Base-by-base conservation (phyloP, 2,888 invertebrate genomes). In the Digitonthophagus gazella region DNA sequence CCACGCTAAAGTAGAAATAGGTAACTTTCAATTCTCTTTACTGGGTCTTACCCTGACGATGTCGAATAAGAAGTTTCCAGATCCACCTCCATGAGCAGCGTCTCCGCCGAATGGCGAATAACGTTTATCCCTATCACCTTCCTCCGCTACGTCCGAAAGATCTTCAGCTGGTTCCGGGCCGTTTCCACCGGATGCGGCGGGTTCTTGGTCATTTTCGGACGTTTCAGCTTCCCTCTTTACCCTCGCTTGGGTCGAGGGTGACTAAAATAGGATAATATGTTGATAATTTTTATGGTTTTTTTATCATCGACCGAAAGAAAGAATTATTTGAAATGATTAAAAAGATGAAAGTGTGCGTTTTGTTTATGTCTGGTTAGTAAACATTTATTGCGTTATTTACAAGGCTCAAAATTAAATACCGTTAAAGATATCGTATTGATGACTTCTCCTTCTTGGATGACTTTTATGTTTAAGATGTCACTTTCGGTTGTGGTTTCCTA, bases 11-110 rank as follows among this genome's bases (percentile, higher is more conserved):
- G 11, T 2, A 2, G 6, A 44, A 44, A 44, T 8, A 44, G n/a
- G n/a, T n/a, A 44, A 44, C 6, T 1, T 44, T 2, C 11, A 3
- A 8, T 44, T 44, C 11, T 44, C 6, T 3, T 44, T 44, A 44
- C 8, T 8, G 8, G 28, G 11, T 5, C 92, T 91, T 86, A 95
- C 94, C 88, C 94, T 88, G 82, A 95, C 92, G 81, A 93, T 90
- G 83, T 95, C 94, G 83, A 94, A 93, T 75, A 95, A 86, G 87
- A 95, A 93, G 85, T 94, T 95, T 72, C 94, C 94, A 65, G 93
- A 93, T 67, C 93, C 93, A 56, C 82, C 82, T 54, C 79, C 81
- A 69, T 80, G 82, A 68, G 76, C 77, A 61, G 76, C 79, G 56
- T 79, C 81, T 64, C 86, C 86, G 15, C 90, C 90, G 80, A 91